Base-by-base conservation (phyloP, 1,140 invertebrate species). In the Lucilia cuprina region DNA sequence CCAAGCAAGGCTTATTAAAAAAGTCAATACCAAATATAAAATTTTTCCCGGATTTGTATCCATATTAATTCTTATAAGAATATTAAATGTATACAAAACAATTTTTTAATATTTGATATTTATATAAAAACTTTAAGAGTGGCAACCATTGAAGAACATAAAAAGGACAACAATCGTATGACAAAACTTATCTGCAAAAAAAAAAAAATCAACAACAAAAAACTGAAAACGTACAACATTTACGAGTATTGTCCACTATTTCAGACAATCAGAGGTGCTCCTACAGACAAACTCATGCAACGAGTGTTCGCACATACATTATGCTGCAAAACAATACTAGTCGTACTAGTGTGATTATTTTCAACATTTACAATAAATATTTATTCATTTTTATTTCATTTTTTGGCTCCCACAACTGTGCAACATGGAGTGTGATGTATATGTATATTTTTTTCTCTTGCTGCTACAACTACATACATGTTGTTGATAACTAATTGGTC, bases 401-500 rank as follows among this genome's bases (percentile, higher is more conserved):
- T 19, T 25, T 8, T 19, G 65, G 65, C 65, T 70, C n/a, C 65
- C 65, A 70, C 65, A 70, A 70, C 55, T n/a, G 17, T n/a, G n/a
- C 21, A 70, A 21, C n/a, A 21, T 12, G 5, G 19, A 21, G 19
- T 19, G 17, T 19, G 8, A 17, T 19, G 19, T 19, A 19, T 19
- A n/a, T 10, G 65, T 70, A n/a, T 21, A 10, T 25, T 70, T 21
- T 70, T 30, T 30, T 30, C 25, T 30, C 1, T 30, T 30, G 25
- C 25, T 17, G 55, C n/a, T 60, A n/a, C 14, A 17, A n/a, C 55
- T n/a, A 60, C 55, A 12, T 25, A n/a, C 12, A 25, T 70, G 19
- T 12, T 70, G 65, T 25, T 70, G 65, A 70, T 70, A 70, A 70
- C 65, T 70, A 70, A 70, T 70, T 70, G 65, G 19, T 70, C 65